A percentile compares a stretch with the other conserved stretches of the same genome.
These are phyloP conservation scores for Hermodice carunculata DNA, from an alignment of 2,888 invertebrate genomes.

Conservation along the genomic window DNA sequence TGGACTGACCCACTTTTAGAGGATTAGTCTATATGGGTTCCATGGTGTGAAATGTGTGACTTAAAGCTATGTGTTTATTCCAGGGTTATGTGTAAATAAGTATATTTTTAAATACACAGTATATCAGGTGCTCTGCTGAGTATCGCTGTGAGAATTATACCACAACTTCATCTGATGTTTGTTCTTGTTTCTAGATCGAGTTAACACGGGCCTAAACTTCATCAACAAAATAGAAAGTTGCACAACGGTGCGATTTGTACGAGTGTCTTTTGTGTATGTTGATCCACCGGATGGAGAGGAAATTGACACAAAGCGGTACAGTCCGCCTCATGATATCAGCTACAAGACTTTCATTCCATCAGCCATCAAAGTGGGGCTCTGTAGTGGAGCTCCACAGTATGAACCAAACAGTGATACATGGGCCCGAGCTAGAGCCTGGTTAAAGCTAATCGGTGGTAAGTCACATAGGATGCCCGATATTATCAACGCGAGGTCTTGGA, in stretches of 20 bases:
- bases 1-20: too few relatives aligned
- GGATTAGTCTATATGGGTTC: too few relatives aligned
- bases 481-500: too few relatives aligned
- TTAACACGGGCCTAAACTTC: slow-evolving; percentile 45
- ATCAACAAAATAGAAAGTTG: slow-evolving; percentile 45
- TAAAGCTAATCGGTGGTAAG: slow-evolving; percentile 42
- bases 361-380: slow-evolving; percentile 45
- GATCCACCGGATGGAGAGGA: slow-evolving; percentile 23
- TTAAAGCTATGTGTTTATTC: too few relatives aligned
- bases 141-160: too few relatives aligned
- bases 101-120: too few relatives aligned
- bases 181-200: slow-evolving; percentile 36
- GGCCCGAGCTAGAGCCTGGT: slow-evolving; percentile 43
- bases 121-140: too few relatives aligned
- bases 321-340: slow-evolving; percentile 37
- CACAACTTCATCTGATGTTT: too few relatives aligned
- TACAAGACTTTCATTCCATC: slow-evolving; percentile 47
- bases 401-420: slow-evolving; percentile 38
- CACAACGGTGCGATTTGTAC: slow-evolving; percentile 40
- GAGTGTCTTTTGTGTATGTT: slow-evolving; percentile 45
- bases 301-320: slow-evolving; percentile 26
- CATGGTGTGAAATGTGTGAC: too few relatives aligned
- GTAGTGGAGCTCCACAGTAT: slow-evolving; percentile 43
- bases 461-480: too few relatives aligned
- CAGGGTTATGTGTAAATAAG: too few relatives aligned